Conservation (phyloP, 2,888 invertebrate genomes). For the Aproaerema taeniolella region DNA sequence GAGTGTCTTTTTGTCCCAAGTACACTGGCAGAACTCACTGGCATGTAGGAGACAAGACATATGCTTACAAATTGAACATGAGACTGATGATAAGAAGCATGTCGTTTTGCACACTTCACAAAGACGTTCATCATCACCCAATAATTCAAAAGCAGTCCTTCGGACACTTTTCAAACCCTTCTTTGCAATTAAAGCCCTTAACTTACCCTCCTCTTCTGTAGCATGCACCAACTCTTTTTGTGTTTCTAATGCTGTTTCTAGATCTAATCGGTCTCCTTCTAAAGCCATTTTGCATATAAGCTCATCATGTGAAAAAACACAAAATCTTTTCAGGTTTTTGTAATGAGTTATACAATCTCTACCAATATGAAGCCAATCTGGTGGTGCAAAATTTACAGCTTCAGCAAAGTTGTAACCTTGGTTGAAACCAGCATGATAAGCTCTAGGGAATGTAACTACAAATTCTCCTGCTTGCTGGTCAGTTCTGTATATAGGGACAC, state of each 20-base stretch:
- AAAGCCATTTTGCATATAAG: slow-evolving; percentile 86
- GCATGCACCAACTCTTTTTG: slow-evolving; percentile 81
- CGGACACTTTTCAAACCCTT: slow-evolving; percentile 78
- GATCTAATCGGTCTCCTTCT: slow-evolving; percentile 80
- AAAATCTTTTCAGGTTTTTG: slow-evolving; percentile 81
- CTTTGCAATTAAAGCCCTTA: slow-evolving; percentile 51
- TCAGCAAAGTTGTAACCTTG: slow-evolving; percentile 90
- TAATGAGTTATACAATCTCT: slow-evolving; percentile 84
- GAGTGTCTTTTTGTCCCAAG: slow-evolving; percentile 62
- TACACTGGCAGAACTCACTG: slow-evolving; percentile 78
- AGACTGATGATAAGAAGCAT: slow-evolving; percentile 84
- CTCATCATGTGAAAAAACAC: slow-evolving; percentile 90
- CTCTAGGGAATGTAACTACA: slow-evolving; percentile 87
- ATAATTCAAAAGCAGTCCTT: slow-evolving; percentile 81
- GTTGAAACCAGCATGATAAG: slow-evolving; percentile 90
- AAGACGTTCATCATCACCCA: slow-evolving; percentile 84
- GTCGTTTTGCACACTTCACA: slow-evolving; percentile 87
- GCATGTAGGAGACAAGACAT: slow-evolving; percentile 83
- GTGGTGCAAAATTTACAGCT: slow-evolving; percentile 90
- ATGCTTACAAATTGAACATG: slow-evolving; percentile 75
- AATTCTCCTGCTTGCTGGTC: slow-evolving; percentile 89
- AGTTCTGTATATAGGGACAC: slow-evolving; percentile 78
- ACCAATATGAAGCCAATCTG: slow-evolving; percentile 86
- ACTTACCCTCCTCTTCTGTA: slow-evolving; percentile 67
- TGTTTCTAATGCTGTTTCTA: slow-evolving; percentile 81